Evolutionary conservation across 2,113 vertebrate species (phyloP).

Genomic region (Microcebus murinus): DNA sequence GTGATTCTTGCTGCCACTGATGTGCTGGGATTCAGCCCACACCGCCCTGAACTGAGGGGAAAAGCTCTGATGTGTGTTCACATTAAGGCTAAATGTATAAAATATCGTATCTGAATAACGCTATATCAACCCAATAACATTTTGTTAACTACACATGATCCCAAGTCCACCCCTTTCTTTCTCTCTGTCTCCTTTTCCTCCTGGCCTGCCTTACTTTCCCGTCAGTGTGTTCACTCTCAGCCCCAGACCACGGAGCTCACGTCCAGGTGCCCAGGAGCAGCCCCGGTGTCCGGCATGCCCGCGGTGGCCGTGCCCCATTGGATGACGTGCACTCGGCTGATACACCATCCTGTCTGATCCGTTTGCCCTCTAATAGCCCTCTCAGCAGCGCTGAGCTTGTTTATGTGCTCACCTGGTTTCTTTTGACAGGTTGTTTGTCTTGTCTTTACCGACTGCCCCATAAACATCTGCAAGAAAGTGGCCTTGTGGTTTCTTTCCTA

Average conservation of each 20-base stretch:
- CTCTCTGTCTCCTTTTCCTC: neutral
- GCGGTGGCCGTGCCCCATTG: neutral
- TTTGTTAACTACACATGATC: neutral
- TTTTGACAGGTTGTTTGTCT: neutral
- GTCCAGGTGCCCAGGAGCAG: neutral
- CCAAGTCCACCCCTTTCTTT: neutral
- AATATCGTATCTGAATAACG: neutral
- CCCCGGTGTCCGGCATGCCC: fast-evolving
- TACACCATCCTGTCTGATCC: too few relatives aligned
- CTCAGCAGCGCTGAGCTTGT: neutral
- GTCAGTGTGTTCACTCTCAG: neutral
- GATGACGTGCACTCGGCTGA: neutral
- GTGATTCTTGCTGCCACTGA: neutral
- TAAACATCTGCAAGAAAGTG: neutral
- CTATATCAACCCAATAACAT: neutral
- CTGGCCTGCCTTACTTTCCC: neutral
- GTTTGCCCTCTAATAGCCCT: fast-evolving
- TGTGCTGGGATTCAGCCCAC: neutral
- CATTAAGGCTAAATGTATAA: neutral
- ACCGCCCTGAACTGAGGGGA: neutral
- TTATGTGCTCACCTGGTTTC: neutral
- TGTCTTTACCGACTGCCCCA: neutral
- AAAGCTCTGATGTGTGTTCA: neutral
- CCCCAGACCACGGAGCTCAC: neutral
- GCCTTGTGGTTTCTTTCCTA: neutral